Base-by-base conservation (phyloP, 1,140 invertebrate species). In the Drosophila auraria region DNA sequence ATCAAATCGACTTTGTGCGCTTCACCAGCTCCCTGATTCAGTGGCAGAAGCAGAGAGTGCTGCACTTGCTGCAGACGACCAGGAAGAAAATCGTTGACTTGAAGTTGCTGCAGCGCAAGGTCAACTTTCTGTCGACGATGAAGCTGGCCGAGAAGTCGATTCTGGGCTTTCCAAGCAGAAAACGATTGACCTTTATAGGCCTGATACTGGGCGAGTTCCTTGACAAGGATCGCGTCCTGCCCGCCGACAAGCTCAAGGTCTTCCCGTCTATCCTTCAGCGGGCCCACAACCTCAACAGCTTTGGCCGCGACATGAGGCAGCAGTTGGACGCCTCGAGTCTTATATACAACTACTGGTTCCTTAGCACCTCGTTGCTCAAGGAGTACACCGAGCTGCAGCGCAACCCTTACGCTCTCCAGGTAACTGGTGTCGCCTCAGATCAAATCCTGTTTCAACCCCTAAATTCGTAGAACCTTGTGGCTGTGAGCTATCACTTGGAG, bases 51-150 rank as follows among this genome's bases (percentile, higher is more conserved):
- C 81, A 84, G 42, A 86, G 81, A 25, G 68, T 91, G 2, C 58
- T 82, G 80, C 92, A 84, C 58, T 72, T 53, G 83, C 93, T 81
- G 76, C 94, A 57, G 36, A 27, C 91, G 93, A 84, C 93, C 91
- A 69, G 92, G 92, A 82, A 87, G 98, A 50, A 92, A 97, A 79
- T 89, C 11, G 50, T 70, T 0, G 86, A 84, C 9, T 9, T 90
- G 0, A 89, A 89, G 45, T 17, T 82, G 17, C 65, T 90, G 70
- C 78, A 81, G 15, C 69, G 57, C 11, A 89, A 84, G 38, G 71
- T 90, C 12, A 78, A 59, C 27, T 65, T 89, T n/a, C 20, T 89
- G 9, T 69, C 86, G 0, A 79, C 78, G 0, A 56, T 89, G 2
- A 89, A 82, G 60, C 38, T 84, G 25, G 51, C 86, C 4, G 84